Evolutionary conservation across 35 echinoderm and acorn worm genomes (phyloP).

Genomic region (Heliocidaris tuberculata): DNA sequence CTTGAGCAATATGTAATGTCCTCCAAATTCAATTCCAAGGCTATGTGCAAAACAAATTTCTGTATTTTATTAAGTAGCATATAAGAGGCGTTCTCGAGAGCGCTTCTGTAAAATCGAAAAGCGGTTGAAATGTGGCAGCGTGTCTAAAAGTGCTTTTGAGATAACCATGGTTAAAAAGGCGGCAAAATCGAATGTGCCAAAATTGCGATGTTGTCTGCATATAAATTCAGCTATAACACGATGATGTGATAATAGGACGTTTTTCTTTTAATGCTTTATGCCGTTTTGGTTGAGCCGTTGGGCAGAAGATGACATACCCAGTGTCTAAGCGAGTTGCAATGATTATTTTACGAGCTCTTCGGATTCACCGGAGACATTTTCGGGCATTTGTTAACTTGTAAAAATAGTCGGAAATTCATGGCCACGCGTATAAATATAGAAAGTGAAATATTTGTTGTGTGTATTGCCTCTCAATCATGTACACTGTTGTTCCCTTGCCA

Average conservation of each 20-base stretch:
- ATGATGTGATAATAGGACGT: neutral
- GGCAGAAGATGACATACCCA: no score
- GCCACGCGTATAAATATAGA: neutral
- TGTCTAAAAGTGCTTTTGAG: neutral
- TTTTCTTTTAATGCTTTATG: neutral
- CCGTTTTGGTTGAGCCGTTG: no score
- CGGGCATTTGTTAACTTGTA: neutral
- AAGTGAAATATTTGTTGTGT: neutral
- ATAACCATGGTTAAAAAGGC: neutral
- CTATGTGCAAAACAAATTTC: neutral
- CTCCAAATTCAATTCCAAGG: conserved; percentile 1
- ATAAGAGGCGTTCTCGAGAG: neutral
- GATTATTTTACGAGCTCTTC: neutral
- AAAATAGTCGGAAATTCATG: neutral
- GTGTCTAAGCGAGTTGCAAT: no score
- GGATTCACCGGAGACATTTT: neutral
- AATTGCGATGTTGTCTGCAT: neutral
- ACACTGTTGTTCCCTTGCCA: neutral
- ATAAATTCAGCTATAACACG: neutral
- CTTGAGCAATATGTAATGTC: conserved; percentile 10
- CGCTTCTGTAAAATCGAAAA: neutral
- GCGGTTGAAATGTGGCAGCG: neutral
- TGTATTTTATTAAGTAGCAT: neutral
- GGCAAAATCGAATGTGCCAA: neutral
- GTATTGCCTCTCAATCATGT: neutral